A percentile compares a stretch with the other conserved stretches of the same genome.
Evolutionary conservation across 2,113 vertebrate species (phyloP).

Genomic region (Dipodomys spectabilis): DNA sequence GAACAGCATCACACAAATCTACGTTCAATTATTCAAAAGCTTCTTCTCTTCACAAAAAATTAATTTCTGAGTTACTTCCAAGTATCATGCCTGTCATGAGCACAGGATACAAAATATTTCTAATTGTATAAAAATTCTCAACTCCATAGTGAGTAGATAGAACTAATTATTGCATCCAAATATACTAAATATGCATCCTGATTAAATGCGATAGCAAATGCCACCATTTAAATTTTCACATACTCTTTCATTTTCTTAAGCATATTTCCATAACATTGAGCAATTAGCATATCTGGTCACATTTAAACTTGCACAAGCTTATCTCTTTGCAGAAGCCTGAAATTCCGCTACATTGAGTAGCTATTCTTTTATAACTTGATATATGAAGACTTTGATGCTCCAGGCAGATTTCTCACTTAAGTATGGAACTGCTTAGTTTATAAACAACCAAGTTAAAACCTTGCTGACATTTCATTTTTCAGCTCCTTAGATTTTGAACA

Average conservation of each 20-base stretch:
- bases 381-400: neutral
- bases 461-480: neutral
- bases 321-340: neutral
- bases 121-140: constrained; percentile 12
- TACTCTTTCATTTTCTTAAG: constrained; percentile 14
- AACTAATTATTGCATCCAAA: constrained; percentile 39
- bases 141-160: neutral
- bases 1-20: neutral
- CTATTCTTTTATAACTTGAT: neutral
- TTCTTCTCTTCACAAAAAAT: neutral
- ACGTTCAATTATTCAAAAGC: neutral
- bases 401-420: neutral
- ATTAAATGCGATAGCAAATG: neutral
- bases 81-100: neutral
- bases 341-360: neutral
- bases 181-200: constrained; percentile 2
- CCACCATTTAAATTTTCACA: neutral
- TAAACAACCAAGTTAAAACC: neutral
- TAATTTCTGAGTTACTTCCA: constrained; percentile 23
- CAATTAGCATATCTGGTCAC: neutral
- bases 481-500: neutral
- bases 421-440: neutral
- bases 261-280: neutral
- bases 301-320: neutral
- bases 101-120: constrained; percentile 24